Evolutionary conservation across 2,797 vertebrate genomes (phyloP).

Genomic region (Eulemur rubriventer): DNA sequence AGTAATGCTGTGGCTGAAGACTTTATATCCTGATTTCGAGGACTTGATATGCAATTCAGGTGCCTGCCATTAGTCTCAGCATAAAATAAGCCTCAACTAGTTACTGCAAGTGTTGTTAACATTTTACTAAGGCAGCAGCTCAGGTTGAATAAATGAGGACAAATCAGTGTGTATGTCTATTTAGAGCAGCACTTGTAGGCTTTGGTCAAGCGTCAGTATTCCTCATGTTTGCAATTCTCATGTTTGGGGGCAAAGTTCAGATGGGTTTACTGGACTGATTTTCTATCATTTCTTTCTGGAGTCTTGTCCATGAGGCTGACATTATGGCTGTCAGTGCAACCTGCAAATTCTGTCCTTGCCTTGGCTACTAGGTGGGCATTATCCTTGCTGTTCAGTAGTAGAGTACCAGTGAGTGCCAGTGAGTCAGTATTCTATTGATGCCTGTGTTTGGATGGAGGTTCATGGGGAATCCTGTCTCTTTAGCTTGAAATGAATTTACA

Average conservation of each 20-base stretch:
- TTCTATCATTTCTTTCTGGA: background rate
- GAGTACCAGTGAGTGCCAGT: background rate
- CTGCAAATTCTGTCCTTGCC: background rate
- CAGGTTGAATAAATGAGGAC: background rate
- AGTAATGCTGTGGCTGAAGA: background rate
- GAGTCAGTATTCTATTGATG: too few relatives aligned
- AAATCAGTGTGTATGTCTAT: background rate
- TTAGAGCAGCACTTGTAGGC: background rate
- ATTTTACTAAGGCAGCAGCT: slow-evolving; percentile 1
- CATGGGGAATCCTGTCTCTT: background rate
- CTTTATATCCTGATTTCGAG: slow-evolving; percentile 15
- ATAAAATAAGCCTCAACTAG: background rate
- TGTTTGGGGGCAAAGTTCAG: background rate
- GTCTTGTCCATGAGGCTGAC: background rate
- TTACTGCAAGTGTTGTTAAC: background rate
- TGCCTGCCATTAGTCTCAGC: background rate
- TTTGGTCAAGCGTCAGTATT: background rate
- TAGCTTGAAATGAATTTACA: background rate
- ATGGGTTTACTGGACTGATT: background rate
- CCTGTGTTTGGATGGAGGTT: background rate
- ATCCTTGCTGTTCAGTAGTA: background rate
- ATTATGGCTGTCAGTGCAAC: background rate
- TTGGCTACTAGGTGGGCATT: background rate
- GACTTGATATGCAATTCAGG: slow-evolving; percentile 8
- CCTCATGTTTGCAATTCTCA: background rate